These are phyloP conservation scores for Chionodraco myersi DNA, from an alignment of 2,113 vertebrate genomes.

Conservation along the genomic window DNA sequence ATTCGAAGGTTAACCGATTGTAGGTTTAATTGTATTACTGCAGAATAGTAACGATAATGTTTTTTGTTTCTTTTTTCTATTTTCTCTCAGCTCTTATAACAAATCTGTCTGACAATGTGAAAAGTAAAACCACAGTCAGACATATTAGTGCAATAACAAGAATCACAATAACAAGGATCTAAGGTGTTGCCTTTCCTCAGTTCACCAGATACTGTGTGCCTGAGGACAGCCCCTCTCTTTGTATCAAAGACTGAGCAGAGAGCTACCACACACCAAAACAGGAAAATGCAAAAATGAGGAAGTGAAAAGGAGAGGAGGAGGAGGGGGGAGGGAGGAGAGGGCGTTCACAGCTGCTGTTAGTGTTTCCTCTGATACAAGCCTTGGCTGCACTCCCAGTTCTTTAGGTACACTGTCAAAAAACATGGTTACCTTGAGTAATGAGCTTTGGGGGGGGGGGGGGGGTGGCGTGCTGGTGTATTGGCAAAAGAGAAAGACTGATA, in stretches of 20 bases:
- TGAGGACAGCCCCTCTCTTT: conserved; percentile 49
- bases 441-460: neutral
- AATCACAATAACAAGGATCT: conserved; percentile 38
- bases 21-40: neutral
- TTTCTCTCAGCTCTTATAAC: neutral
- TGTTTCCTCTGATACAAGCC: conserved; percentile 78
- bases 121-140: neutral
- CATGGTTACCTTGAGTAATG: conserved; percentile 61
- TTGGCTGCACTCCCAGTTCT: conserved; percentile 82
- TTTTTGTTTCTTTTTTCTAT: neutral
- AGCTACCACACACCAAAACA: conserved; percentile 72
- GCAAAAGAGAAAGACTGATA: neutral
- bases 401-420: conserved; percentile 71
- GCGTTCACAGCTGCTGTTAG: conserved; percentile 76
- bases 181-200: conserved; percentile 48
- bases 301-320: conserved; percentile 55
- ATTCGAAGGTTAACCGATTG: neutral
- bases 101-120: neutral
- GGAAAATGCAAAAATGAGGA: conserved; percentile 78
- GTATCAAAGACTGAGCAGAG: conserved; percentile 48
- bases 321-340: conserved; percentile 45
- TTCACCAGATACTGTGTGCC: conserved; percentile 48
- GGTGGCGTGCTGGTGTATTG: conserved; percentile 14
- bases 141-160: conserved; percentile 26
- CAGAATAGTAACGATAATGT: neutral